Base-by-base conservation (phyloP, 1,140 invertebrate genomes). In the Drosophila mojavensis region DNA sequence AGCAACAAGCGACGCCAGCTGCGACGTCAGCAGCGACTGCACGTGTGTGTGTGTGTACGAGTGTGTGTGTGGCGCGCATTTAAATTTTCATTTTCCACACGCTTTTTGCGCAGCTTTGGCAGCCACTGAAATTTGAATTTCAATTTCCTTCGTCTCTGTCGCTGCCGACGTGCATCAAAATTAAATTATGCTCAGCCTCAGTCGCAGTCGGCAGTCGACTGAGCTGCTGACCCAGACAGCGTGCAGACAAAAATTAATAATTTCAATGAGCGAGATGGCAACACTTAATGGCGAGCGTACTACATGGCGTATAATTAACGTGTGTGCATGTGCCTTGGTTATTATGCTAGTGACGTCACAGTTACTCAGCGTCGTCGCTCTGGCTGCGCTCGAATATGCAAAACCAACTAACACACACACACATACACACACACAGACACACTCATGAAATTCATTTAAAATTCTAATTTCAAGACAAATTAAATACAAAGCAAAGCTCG, bases 391-490 rank as follows among this genome's bases (percentile, higher is more conserved):
- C 59, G 77, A 75, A 89, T 89, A 88, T 89, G 84, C 83, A 88
- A 89, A 89, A 73, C 66, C 48, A n/a, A 64, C 59, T 39, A 58
- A 61, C 11, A 77, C 60, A 74, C 60, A 69, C 39, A 56, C 50
- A 56, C 48, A 33, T 17, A 74, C 60, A 69, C 17, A 17, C 17
- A 17, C 39, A 56, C 50, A 56, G 33, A 33, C 33, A 33, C 28
- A 54, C 36, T 45, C 20, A 74, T 69, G 74, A 65, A 71, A 78
- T 67, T 79, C 79, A 88, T 89, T 88, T 88, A 88, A 88, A 88
- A 89, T 88, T 89, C 84, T 89, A 89, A 88, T 89, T 88, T 84
- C 83, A 89, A 88, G 83, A 79, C 84, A 89, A 88, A 88, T 86
- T 80, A 83, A 86, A 88, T 79, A 80, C 83, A 88, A 77, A 82